Percentiles rank a stretch among this genome's conserved stretches.
Conservation (phyloP, 2,888 invertebrate species). For the Ormyrus nitidulus region DNA sequence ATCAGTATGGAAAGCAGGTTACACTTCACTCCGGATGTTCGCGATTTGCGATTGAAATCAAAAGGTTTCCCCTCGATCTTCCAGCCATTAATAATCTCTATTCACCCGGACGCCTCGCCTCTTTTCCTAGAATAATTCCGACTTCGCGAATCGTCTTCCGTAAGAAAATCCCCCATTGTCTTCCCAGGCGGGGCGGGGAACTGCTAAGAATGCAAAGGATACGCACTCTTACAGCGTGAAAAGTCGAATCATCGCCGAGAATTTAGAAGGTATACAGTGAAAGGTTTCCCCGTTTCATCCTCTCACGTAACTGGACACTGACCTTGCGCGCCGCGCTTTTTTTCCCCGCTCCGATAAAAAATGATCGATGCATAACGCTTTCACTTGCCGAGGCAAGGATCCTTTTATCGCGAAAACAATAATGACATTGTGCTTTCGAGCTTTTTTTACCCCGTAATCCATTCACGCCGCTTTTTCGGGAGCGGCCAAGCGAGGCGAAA, state of each 20-base stretch:
- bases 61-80: background rate
- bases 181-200: too few relatives aligned
- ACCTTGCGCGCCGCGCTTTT: slow-evolving; percentile 1
- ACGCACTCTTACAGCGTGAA: background rate
- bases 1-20: background rate
- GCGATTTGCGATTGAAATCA: background rate
- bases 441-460: background rate
- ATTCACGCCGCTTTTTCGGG: too few relatives aligned
- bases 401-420: slow-evolving; percentile 9
- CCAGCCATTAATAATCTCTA: background rate
- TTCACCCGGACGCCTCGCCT: background rate
- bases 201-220: background rate
- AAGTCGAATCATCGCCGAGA: background rate
- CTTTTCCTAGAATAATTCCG: too few relatives aligned
- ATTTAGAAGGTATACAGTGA: slow-evolving; percentile 14
- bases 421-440: slow-evolving; percentile 11
- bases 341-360: background rate
- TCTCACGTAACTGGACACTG: slow-evolving; percentile 33
- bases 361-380: slow-evolving; percentile 21
- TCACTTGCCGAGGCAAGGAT: slow-evolving; percentile 20
- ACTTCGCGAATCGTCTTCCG: too few relatives aligned
- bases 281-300: slow-evolving; percentile 28
- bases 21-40: background rate
- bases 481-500: too few relatives aligned
- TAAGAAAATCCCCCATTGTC: too few relatives aligned